A percentile compares a stretch with the other conserved stretches of the same genome.
phyloP scores from a whole-genome alignment of 2,113 vertebrate species.

The Pollimyrus isidori region DNA sequence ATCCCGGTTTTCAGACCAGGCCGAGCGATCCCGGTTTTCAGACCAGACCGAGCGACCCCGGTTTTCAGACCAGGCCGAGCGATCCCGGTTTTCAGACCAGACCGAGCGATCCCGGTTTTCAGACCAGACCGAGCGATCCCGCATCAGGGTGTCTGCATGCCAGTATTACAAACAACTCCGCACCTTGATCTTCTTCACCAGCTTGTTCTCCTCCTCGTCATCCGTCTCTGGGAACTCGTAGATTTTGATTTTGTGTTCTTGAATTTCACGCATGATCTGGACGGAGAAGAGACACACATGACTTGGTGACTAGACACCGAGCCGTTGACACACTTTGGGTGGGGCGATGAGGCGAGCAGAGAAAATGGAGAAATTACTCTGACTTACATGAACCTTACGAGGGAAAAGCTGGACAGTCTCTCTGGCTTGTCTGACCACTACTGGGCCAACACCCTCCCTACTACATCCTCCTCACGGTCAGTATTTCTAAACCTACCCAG shows the following conservation, averaged over 20 bases:
- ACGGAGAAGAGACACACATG: background rate
- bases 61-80: background rate
- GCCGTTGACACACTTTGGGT: background rate
- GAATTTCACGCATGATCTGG: constrained; percentile 96
- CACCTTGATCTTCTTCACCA: constrained; percentile 92
- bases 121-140: background rate
- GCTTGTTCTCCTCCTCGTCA: constrained; percentile 91
- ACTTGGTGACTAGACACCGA: background rate
- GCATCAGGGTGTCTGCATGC: background rate
- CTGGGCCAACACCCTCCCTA: background rate
- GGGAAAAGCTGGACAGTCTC: background rate
- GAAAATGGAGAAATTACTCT: background rate
- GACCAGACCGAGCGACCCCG: background rate
- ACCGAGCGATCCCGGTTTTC: background rate
- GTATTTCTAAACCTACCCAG: background rate
- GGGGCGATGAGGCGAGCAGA: background rate
- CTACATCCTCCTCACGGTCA: background rate
- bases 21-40: background rate
- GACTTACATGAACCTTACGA: background rate
- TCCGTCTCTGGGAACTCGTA: constrained; percentile 94
- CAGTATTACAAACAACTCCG: background rate
- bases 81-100: background rate
- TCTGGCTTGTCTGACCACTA: background rate
- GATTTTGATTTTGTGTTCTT: constrained; percentile 96
- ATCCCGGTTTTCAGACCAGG: background rate